These are phyloP conservation scores for Craseonycteris thonglongyai DNA, from an alignment of 2,113 vertebrate species.

Conservation along the genomic window DNA sequence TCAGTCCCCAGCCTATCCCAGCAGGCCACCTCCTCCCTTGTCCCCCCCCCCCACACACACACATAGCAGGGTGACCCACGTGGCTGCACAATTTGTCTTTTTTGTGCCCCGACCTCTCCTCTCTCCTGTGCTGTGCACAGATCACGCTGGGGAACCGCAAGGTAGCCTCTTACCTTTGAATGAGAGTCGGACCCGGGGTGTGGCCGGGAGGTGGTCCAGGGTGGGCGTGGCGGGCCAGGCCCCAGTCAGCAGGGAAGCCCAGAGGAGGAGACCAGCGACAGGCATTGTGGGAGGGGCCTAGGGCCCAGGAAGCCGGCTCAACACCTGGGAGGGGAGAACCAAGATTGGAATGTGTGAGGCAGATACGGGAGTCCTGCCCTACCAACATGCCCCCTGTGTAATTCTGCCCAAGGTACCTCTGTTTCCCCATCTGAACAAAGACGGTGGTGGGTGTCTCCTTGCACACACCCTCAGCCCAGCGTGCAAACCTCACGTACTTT, in stretches of 20 bases:
- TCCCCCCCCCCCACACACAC: accelerated
- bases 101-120: neutral
- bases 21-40: neutral
- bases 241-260: slow-evolving; percentile 79
- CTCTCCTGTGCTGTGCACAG: neutral
- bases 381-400: neutral
- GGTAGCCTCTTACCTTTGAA: slow-evolving; percentile 81
- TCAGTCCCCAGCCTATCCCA: neutral
- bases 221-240: slow-evolving; percentile 76
- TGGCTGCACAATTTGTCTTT: neutral
- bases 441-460: neutral
- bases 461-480: neutral
- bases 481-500: neutral
- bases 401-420: neutral
- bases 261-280: slow-evolving; percentile 75
- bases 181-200: slow-evolving; percentile 79
- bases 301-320: slow-evolving; percentile 28
- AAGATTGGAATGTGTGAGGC: neutral
- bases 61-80: neutral
- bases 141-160: neutral
- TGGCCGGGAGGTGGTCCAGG: slow-evolving; percentile 75
- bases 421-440: neutral
- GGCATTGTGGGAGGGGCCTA: slow-evolving; percentile 76
- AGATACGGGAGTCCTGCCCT: neutral
- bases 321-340: slow-evolving; percentile 59